These are phyloP conservation scores for Hepsetus odoe DNA, from an alignment of 2,113 vertebrate genomes.

Conservation along the genomic window DNA sequence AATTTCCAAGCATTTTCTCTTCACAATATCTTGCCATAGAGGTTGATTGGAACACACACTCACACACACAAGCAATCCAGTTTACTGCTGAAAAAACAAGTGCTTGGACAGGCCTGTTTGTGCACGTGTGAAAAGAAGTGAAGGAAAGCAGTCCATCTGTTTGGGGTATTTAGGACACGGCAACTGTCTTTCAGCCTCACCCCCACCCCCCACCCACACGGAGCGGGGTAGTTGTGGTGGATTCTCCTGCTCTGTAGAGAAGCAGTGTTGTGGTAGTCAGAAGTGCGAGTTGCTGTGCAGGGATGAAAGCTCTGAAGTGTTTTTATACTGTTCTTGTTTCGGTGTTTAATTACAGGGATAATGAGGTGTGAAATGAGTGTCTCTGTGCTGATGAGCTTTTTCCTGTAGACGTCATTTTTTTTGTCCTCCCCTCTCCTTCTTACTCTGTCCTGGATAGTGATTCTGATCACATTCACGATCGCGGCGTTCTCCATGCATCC, in stretches of 20 bases:
- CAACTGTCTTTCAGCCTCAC: slow-evolving; percentile 35
- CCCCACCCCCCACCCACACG: not conserved
- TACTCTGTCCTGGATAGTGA: not conserved
- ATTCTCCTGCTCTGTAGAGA: not conserved
- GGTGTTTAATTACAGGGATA: slow-evolving; percentile 45
- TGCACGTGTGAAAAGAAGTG: not conserved
- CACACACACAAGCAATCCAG: slow-evolving; percentile 5
- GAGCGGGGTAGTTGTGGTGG: slow-evolving; percentile 3
- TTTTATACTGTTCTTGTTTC: slow-evolving; percentile 16
- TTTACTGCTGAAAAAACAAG: slow-evolving; percentile 37
- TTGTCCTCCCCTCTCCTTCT: not conserved
- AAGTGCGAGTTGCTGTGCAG: not conserved
- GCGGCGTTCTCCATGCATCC: no score
- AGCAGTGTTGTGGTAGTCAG: not conserved
- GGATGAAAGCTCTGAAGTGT: not conserved
- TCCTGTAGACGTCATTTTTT: slow-evolving; percentile 21
- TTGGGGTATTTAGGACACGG: slow-evolving; percentile 26
- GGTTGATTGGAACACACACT: no score
- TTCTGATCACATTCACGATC: no score
- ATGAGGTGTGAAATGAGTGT: slow-evolving; percentile 38
- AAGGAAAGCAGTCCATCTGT: slow-evolving; percentile 37
- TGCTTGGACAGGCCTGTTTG: not conserved
- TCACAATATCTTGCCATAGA: no score
- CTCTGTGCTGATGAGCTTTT: slow-evolving; percentile 35
- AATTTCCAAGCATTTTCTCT: no score